A percentile compares a stretch with the other conserved stretches of the same genome.
Evolutionary conservation across 1,140 invertebrate genomes (phyloP).

Genomic region (Leptopilina clavipes): DNA sequence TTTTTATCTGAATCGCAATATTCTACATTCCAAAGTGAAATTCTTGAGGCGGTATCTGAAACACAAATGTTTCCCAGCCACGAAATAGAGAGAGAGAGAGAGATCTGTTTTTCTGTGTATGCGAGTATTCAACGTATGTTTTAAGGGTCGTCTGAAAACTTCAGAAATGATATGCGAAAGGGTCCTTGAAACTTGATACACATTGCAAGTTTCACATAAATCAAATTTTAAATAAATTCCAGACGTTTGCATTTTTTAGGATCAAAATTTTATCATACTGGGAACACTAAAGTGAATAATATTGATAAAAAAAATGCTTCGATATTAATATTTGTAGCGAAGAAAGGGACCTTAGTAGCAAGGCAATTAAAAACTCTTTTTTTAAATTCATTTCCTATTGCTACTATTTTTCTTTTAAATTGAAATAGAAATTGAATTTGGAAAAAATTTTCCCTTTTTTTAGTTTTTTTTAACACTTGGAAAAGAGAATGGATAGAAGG

Average conservation of each 20-base stretch:
- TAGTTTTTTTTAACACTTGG: constrained; percentile 19
- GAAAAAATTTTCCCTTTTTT: too few species aligned
- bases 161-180: constrained; percentile 24
- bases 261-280: background rate
- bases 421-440: too few species aligned
- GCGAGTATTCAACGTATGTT: constrained; percentile 18
- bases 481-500: constrained; percentile 9
- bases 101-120: background rate
- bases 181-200: constrained; percentile 22
- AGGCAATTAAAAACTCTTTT: too few species aligned
- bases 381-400: too few species aligned
- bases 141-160: constrained; percentile 32
- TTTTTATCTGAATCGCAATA: background rate
- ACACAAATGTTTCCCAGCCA: constrained; percentile 25
- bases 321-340: too few species aligned
- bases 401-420: too few species aligned
- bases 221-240: constrained; percentile 14
- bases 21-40: background rate
- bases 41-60: background rate
- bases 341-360: too few species aligned
- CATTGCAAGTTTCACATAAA: constrained; percentile 1
- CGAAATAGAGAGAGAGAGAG: background rate
- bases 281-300: too few species aligned
- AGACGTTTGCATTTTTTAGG: background rate
- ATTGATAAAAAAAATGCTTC: too few species aligned